Base-by-base conservation (phyloP, 2,797 vertebrate genomes). In the Danio kyathit region DNA sequence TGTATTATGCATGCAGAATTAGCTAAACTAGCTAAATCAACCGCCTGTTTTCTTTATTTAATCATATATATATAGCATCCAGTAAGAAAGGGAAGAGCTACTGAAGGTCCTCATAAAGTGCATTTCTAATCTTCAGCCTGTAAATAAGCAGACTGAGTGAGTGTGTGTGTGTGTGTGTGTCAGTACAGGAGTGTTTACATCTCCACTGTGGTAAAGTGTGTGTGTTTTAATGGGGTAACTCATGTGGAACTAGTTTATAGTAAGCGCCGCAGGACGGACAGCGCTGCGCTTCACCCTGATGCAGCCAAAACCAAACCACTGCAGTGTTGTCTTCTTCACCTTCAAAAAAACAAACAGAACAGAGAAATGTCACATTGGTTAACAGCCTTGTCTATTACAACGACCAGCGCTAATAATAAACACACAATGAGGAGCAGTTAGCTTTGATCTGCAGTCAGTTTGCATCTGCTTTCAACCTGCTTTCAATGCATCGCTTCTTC, bases 261-360 rank as follows among this genome's bases (percentile, higher is more conserved):
- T 92, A 83, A 59, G 92, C 44, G 0, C 94, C 93, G 9, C 94
- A 95, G 66, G 85, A 91, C 2, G 94, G 93, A 84, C 93, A 95
- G 67, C 93, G 90, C 79, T 95, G 92, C 1, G 88, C 17, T 8
- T 95, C 90, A 1, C 93, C 94, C 86, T 94, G 80, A 85, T 94
- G 93, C 71, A 95, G 82, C 94, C 94, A 95, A 84, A 95, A 93
- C 93, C 93, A 94, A 76, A 92, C 75, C 21, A 94, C 88, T 0
- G 67, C 82, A 14, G 89, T 93, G 86, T 92, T 94, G 83, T 94
- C 94, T 66, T 94, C 93, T 79, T 95, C 94, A 80, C 94, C 56
- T 61, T 43, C 90, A 94, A 46, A 71, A 71, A 64, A 65, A 29
- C 29, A 29, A 29, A 29, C 13, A 29, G 29, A 29, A 29, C 13